phyloP scores from a whole-genome alignment of 2,113 vertebrate genomes.

The Hemiprocne comata region DNA sequence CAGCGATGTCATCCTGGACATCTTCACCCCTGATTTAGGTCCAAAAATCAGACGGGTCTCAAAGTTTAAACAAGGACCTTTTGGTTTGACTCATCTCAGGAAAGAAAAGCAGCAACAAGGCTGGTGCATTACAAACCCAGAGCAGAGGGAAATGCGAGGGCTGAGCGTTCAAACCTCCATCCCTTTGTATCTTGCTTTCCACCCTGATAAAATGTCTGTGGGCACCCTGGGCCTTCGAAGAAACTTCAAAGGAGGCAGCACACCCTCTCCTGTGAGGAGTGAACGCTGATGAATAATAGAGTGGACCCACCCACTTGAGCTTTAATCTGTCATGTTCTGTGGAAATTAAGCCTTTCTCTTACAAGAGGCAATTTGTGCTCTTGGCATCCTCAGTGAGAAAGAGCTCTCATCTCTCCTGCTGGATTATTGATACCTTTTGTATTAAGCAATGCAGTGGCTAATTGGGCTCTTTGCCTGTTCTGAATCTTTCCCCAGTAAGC shows the following conservation, averaged over 20 bases:
- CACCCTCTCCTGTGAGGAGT: slow-evolving; percentile 9
- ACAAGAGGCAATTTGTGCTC: slow-evolving; percentile 63
- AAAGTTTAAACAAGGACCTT: neutral
- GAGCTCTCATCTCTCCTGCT: slow-evolving; percentile 18
- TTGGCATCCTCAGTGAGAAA: neutral
- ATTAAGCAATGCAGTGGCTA: neutral
- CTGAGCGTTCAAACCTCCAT: neutral
- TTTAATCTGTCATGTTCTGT: slow-evolving; percentile 65
- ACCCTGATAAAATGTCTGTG: neutral
- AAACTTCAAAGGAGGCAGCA: slow-evolving; percentile 37
- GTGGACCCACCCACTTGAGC: slow-evolving; percentile 59
- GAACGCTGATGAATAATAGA: slow-evolving; percentile 67
- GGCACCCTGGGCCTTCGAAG: slow-evolving; percentile 43
- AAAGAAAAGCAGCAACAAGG: neutral
- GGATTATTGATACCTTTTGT: slow-evolving; percentile 59
- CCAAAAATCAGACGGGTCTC: neutral
- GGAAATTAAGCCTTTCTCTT: slow-evolving; percentile 62
- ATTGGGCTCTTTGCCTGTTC: neutral
- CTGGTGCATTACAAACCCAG: neutral
- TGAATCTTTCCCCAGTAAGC: neutral
- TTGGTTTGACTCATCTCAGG: neutral
- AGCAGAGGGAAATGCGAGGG: fast-evolving
- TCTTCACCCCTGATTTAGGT: neutral
- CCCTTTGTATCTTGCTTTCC: neutral
- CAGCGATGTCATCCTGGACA: neutral